These are phyloP conservation scores for Umimayanthus kanabou DNA, from an alignment of 92 coral and sea anemone species.

Conservation along the genomic window DNA sequence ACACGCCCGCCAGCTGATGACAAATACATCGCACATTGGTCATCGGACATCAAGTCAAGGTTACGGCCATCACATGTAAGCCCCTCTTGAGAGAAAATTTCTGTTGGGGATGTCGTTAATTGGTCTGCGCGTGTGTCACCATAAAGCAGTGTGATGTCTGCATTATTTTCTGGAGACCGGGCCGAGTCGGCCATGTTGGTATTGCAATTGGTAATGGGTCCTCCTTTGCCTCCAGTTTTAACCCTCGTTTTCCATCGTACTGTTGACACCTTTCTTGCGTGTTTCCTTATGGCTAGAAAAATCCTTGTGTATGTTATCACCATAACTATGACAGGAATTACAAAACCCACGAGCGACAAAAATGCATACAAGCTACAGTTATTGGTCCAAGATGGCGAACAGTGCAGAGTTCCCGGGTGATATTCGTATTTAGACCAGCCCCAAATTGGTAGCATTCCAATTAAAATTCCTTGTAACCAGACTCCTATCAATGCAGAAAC, in stretches of 20 bases:
- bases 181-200: not conserved
- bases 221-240: not conserved
- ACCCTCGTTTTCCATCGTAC: constrained; percentile 15
- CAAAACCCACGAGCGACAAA: constrained; percentile 71
- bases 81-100: constrained; percentile 15
- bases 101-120: constrained; percentile 7
- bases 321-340: constrained; percentile 73
- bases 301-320: constrained; percentile 80
- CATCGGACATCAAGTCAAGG: not conserved
- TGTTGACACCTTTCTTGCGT: constrained; percentile 67
- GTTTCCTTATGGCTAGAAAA: constrained; percentile 67
- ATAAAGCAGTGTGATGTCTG: not conserved
- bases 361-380: constrained; percentile 71
- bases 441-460: constrained; percentile 77
- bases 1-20: not conserved
- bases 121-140: not conserved
- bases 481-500: constrained; percentile 57
- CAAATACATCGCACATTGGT: not conserved
- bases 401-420: constrained; percentile 88
- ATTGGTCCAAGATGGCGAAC: constrained; percentile 79
- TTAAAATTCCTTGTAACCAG: constrained; percentile 74
- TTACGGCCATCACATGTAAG: not conserved
- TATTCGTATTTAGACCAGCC: constrained; percentile 82
- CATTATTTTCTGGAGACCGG: not conserved
- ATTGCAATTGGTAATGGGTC: not conserved